These are phyloP conservation scores for Phycodurus eques DNA, from an alignment of 2,113 vertebrate species.

Conservation along the genomic window DNA sequence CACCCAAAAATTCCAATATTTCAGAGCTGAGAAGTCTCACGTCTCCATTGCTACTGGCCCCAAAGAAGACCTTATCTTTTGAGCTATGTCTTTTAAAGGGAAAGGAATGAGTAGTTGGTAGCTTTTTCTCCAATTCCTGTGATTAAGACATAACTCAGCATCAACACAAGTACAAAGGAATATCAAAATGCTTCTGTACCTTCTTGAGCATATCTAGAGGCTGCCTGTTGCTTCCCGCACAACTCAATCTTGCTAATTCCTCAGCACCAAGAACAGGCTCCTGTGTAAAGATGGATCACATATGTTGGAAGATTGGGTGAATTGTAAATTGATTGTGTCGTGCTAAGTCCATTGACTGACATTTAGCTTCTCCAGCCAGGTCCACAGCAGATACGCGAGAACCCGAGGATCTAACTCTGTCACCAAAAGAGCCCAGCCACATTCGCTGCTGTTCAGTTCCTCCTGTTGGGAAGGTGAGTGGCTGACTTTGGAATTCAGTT, in stretches of 20 bases:
- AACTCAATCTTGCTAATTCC: constrained; percentile 59
- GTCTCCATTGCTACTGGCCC: background rate
- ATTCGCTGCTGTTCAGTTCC: constrained; percentile 74
- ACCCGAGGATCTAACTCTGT: constrained; percentile 73
- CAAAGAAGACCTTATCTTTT: background rate
- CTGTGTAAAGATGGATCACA: constrained; percentile 40
- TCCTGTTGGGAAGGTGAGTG: constrained; percentile 53
- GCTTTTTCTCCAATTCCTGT: background rate
- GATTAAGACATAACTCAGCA: background rate
- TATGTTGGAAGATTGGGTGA: background rate
- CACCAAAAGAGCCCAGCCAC: constrained; percentile 73
- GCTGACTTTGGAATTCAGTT: background rate
- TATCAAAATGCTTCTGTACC: constrained; percentile 43
- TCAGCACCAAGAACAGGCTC: constrained; percentile 73
- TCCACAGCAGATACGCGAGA: constrained; percentile 75
- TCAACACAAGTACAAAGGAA: background rate
- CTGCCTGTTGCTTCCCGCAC: constrained; percentile 32
- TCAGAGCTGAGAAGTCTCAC: background rate
- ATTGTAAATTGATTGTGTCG: background rate
- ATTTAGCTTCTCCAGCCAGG: constrained; percentile 77
- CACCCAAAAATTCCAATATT: background rate
- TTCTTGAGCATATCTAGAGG: constrained; percentile 62
- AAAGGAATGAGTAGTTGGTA: background rate
- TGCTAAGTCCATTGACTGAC: constrained; percentile 46
- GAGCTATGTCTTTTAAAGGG: background rate